Base-by-base conservation (phyloP, 2,888 invertebrate species). In the Zygaena filipendulae region DNA sequence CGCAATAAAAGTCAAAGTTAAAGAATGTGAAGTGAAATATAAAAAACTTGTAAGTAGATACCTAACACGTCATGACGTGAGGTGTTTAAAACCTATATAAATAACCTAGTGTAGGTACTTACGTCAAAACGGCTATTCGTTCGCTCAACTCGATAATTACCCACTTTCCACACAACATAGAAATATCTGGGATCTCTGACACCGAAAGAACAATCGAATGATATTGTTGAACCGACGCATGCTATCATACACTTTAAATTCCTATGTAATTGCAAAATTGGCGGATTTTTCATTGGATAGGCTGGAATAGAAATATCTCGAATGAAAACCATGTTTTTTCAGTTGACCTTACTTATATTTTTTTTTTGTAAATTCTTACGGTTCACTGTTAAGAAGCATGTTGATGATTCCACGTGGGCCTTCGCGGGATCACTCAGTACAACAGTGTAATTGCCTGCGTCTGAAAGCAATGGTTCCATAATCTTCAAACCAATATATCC, bases 151-250 rank as follows among this genome's bases (percentile, higher is more conserved):
- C 35, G 45, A 13, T 41, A 47, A 14, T 34, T 42, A 1, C 55
- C 55, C 9, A 55, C 30, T 16, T 47, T 39, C 57, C 57, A 58
- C 3, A 52, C 44, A 0, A 49, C 50, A 14, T 39, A 50, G 30
- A 35, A 49, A 29, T 42, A 49, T 13, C 30, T 33, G 1, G 39
- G 22, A 9, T 51, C 42, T 4, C 34, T 21, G 1, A 47, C 10
- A n/a, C 27, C 33, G 10, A 50, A 56, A 27, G 35, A 30, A 25
- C 54, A 54, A 12, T 35, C 38, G 2, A 49, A 46, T 1, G 39
- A 21, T 11, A 53, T 30, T 13, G 35, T 38, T 3, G 49, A 36
- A 3, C 56, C 54, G n/a, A 44, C 36, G 21, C 39, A 43, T 1
- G 47, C 42, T 10, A 51, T 31, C 2, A 37, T 7, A 4, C 5